Conservation (phyloP, 1,140 invertebrate species). For the Leptoteleia sp. region DNA sequence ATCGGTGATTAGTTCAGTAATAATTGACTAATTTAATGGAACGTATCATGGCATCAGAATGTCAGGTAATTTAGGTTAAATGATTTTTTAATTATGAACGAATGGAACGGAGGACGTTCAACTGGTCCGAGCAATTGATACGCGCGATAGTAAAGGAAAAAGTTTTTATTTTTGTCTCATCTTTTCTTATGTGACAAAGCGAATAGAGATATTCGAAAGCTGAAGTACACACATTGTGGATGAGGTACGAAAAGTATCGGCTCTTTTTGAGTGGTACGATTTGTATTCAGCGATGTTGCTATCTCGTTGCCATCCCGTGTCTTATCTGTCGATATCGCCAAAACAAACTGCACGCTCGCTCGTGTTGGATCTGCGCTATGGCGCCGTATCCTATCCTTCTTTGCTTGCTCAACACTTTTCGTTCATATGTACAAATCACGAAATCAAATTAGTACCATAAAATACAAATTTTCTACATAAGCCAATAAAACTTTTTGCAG, state of each 20-base stretch:
- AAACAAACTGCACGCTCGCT: constrained; percentile 51
- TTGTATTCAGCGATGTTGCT: constrained; percentile 53
- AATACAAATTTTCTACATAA: too few species aligned
- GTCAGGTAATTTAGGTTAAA: not conserved
- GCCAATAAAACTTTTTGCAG: too few species aligned
- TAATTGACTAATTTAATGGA: too few species aligned
- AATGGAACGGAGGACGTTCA: too few species aligned
- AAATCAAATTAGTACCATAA: constrained; percentile 36
- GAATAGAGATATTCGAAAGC: constrained; percentile 19
- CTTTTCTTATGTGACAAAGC: too few species aligned
- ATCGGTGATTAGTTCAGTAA: too few species aligned
- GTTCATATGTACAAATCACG: constrained; percentile 31
- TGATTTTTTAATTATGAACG: constrained; percentile 1
- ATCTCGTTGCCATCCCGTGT: constrained; percentile 32
- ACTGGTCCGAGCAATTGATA: too few species aligned
- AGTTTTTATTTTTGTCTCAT: too few species aligned
- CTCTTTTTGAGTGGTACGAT: constrained; percentile 46
- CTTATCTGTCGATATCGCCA: constrained; percentile 52
- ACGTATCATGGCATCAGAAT: too few species aligned
- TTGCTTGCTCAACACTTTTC: constrained; percentile 44
- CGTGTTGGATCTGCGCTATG: constrained; percentile 9
- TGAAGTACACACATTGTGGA: constrained; percentile 19
- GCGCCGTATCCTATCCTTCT: constrained; percentile 20
- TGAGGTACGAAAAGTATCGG: constrained; percentile 45
- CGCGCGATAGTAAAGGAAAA: too few species aligned